phyloP scores from a whole-genome alignment of 2,113 vertebrate species.

The Ptilonorhynchus violaceus region DNA sequence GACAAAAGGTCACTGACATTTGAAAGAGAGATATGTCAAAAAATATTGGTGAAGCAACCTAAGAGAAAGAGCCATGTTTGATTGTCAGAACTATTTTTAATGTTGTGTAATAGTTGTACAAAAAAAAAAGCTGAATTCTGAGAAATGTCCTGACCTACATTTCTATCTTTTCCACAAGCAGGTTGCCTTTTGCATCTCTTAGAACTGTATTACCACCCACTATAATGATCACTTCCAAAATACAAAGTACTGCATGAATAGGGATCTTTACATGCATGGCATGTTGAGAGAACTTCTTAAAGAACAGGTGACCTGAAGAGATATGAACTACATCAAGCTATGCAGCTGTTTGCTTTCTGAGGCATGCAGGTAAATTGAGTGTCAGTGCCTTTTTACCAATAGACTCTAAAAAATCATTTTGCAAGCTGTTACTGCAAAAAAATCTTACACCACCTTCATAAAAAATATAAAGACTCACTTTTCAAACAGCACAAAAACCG shows the following conservation, averaged over 20 bases:
- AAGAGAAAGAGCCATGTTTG: not conserved
- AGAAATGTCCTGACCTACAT: not conserved
- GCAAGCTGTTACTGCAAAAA: not conserved
- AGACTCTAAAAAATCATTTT: not conserved
- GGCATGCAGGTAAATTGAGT: not conserved
- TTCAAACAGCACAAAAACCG: not conserved
- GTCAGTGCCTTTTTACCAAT: not conserved
- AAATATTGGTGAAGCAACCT: not conserved
- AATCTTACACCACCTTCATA: not conserved
- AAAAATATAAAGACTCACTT: not conserved
- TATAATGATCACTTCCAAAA: not conserved
- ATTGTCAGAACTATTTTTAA: not conserved
- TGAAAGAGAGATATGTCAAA: not conserved
- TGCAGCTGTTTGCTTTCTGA: not conserved
- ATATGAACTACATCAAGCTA: not conserved
- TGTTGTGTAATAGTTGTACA: not conserved
- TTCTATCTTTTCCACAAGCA: not conserved
- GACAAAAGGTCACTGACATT: not conserved
- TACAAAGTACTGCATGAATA: not conserved
- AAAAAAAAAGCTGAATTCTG: not conserved
- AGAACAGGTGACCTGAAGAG: not conserved
- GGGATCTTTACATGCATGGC: not conserved
- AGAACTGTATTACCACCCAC: not conserved
- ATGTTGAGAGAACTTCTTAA: not conserved
- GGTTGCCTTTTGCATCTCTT: not conserved